These are phyloP conservation scores for Lepus europaeus DNA, from an alignment of 2,113 vertebrate genomes.

Conservation along the genomic window DNA sequence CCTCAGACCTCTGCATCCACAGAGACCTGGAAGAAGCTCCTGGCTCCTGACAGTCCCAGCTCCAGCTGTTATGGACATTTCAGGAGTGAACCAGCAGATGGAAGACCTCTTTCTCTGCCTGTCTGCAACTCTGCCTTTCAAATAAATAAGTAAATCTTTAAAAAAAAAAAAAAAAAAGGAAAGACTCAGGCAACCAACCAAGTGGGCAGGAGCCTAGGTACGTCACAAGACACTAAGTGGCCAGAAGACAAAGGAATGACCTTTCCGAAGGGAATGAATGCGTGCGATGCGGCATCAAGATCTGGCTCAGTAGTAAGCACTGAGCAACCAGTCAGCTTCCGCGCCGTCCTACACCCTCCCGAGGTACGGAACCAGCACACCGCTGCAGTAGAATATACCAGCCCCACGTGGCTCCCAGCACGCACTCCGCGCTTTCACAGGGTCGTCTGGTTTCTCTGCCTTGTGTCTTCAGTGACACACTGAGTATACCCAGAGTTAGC, in stretches of 20 bases:
- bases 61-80: no score
- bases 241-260: background rate
- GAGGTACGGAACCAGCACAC: background rate
- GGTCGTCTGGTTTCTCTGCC: background rate
- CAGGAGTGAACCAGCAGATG: no score
- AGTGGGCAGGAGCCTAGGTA: background rate
- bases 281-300: rapidly evolving
- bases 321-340: background rate
- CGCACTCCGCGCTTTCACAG: background rate
- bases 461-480: background rate
- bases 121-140: no score
- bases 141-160: background rate
- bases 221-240: no score
- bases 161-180: background rate
- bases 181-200: background rate
- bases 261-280: background rate
- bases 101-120: no score
- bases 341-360: background rate
- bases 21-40: no score
- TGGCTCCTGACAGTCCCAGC: no score
- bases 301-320: background rate
- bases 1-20: no score
- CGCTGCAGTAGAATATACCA: background rate
- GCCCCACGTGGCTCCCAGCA: background rate
- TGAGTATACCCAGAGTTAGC: background rate